Evolutionary conservation across 2,113 vertebrate species (phyloP), one percentile per base, ranked within the genome.

Genomic region (Nettapus auritus): DNA sequence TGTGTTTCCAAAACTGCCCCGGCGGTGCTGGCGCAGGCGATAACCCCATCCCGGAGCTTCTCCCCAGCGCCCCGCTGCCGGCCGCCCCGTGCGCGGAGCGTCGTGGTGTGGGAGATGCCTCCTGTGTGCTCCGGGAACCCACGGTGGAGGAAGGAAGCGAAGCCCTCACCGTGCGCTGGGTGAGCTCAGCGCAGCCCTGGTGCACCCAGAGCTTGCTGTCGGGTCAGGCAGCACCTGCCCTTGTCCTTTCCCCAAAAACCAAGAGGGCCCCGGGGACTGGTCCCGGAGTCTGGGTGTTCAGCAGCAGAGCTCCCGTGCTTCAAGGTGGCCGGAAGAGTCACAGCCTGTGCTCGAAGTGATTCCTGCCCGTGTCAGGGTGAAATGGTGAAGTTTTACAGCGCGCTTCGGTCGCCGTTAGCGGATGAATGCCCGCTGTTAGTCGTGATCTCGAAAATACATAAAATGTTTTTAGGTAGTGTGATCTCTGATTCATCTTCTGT

Each of bases 401-500:
- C 29, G 6, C 9, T 40, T 53, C 55, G 52, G 18, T 69, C 23
- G 18, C 5, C 5, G 18, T n/a, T 20, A 78, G 21, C 28, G 40
- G 31, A 8, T 84, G 9, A 76, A 48, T 81, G 5, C 48, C 82
- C 75, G 8, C 71, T 52, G 8, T 44, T 60, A 57, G 20, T 80
- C 0, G 1, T 78, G 11, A 19, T 71, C 55, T 70, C 5, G 63
- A 59, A 75, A 67, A 38, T 29, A 28, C 0, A 2, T 46, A 7
- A n/a, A 53, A 11, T 1, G 2, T 62, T 86, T 83, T 70, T 19
- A 20, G 13, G 5, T 86, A 19, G 8, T 44, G 26, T 69, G 20
- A 34, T 62, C 26, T 66, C 38, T 77, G 28, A 38, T 63, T 67
- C 1, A 3, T 75, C 25, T 63, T 84, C 17, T 21, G 10, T 31